Percentiles rank a stretch among this genome's conserved stretches.
These are phyloP conservation scores for Yoshiicerus persimilis DNA, from an alignment of 1,140 invertebrate genomes.

Conservation along the genomic window DNA sequence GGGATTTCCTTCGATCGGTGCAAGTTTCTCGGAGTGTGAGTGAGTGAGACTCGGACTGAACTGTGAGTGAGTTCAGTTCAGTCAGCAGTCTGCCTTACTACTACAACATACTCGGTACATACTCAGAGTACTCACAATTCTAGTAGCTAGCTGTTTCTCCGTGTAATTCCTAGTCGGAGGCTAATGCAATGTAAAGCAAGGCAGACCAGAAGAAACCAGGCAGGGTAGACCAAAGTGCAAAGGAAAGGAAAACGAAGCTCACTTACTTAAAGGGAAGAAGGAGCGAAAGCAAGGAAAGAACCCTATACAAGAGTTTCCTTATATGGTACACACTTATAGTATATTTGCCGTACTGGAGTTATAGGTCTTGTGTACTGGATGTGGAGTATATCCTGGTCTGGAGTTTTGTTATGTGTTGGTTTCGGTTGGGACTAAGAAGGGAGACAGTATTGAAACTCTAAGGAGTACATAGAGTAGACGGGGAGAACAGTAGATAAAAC, in stretches of 20 bases:
- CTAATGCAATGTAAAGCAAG: neutral
- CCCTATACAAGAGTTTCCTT: too few relatives aligned
- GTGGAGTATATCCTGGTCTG: neutral
- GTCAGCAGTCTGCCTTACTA: neutral
- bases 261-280: neutral
- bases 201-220: neutral
- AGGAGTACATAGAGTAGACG: neutral
- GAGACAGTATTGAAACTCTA: neutral
- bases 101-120: neutral
- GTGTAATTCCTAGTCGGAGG: neutral
- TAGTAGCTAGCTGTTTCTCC: neutral
- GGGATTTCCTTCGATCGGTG: slow-evolving; percentile 2
- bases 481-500: neutral
- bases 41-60: neutral
- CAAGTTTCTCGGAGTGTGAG: neutral
- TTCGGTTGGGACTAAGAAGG: neutral
- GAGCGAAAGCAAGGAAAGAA: neutral
- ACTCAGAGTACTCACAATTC: neutral
- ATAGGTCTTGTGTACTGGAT: neutral
- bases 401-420: neutral
- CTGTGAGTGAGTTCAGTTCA: neutral
- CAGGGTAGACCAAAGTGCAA: neutral
- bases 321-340: too few relatives aligned
- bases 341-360: too few relatives aligned
- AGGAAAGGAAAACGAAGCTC: neutral